These are phyloP conservation scores for Cephalopachus bancanus DNA, from an alignment of 2,797 vertebrate genomes.

Conservation along the genomic window DNA sequence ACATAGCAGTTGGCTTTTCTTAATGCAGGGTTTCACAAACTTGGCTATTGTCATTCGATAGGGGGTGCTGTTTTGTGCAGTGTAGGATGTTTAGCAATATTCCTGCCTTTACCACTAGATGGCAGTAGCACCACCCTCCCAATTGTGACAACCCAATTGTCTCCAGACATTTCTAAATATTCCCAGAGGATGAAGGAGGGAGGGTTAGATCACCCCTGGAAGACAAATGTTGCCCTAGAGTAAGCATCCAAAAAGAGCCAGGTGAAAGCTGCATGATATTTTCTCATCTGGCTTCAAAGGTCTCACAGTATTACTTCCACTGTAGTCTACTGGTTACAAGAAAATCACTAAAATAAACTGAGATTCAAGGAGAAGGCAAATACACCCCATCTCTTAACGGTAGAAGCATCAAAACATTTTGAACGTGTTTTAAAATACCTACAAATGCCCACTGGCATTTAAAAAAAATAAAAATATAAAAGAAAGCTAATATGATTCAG, in stretches of 20 bases:
- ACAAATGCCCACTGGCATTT: not conserved
- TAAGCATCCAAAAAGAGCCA: not conserved
- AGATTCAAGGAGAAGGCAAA: not conserved
- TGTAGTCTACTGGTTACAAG: not conserved
- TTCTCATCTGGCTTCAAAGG: not conserved
- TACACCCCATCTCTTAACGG: not conserved
- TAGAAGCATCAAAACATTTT: not conserved
- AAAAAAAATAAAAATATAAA: not conserved
- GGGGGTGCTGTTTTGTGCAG: not conserved
- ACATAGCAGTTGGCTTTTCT: not conserved
- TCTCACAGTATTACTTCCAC: not conserved
- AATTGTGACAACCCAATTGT: not conserved
- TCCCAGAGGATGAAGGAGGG: not conserved
- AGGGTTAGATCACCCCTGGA: not conserved
- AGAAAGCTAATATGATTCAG: not conserved
- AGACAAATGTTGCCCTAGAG: not conserved
- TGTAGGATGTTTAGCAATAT: not conserved
- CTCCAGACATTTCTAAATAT: not conserved
- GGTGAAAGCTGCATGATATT: not conserved
- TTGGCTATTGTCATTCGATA: not conserved
- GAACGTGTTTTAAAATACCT: not conserved
- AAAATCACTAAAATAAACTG: conserved; percentile 17
- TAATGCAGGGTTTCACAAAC: not conserved
- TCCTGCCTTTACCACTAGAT: not conserved
- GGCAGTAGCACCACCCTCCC: not conserved